Conservation (phyloP, 1,140 invertebrate genomes). For the Tribolium castaneum region DNA sequence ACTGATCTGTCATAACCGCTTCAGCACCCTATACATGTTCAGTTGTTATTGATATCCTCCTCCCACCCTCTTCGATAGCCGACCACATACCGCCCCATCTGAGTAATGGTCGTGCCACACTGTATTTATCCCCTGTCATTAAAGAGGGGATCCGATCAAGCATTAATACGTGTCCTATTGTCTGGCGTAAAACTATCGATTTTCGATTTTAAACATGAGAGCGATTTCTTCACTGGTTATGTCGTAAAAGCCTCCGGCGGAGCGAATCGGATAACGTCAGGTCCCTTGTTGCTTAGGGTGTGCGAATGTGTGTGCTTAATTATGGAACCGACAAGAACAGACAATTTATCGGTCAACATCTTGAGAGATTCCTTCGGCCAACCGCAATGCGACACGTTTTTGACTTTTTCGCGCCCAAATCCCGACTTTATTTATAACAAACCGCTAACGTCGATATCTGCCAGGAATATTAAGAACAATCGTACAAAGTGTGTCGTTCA, state of each 20-base stretch:
- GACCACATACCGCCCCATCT: slow-evolving; percentile 27
- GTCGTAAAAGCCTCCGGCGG: neutral
- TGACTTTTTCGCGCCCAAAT: no score
- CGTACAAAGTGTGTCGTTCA: slow-evolving; percentile 41
- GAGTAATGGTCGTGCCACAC: slow-evolving; percentile 37
- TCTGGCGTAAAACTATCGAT: slow-evolving; percentile 7
- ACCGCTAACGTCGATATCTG: slow-evolving; percentile 45
- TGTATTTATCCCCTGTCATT: slow-evolving; percentile 39
- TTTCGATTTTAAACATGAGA: slow-evolving; percentile 23
- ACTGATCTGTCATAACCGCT: slow-evolving; percentile 53
- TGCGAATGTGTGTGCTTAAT: slow-evolving; percentile 42
- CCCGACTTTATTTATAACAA: neutral
- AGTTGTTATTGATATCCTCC: slow-evolving; percentile 52
- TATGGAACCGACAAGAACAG: slow-evolving; percentile 42
- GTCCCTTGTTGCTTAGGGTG: neutral
- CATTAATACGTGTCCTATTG: slow-evolving; percentile 32
- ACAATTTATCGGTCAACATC: slow-evolving; percentile 46
- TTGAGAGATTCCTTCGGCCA: neutral
- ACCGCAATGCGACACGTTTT: no score
- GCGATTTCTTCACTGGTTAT: neutral
- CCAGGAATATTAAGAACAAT: slow-evolving; percentile 48
- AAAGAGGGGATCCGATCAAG: slow-evolving; percentile 24
- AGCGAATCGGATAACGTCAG: neutral
- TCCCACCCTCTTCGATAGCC: slow-evolving; percentile 6
- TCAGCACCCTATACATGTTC: slow-evolving; percentile 40